A percentile compares a stretch with the other conserved stretches of the same genome.
These are phyloP conservation scores for Drosophila repletoides DNA, from an alignment of 1,140 invertebrate species.

Conservation along the genomic window DNA sequence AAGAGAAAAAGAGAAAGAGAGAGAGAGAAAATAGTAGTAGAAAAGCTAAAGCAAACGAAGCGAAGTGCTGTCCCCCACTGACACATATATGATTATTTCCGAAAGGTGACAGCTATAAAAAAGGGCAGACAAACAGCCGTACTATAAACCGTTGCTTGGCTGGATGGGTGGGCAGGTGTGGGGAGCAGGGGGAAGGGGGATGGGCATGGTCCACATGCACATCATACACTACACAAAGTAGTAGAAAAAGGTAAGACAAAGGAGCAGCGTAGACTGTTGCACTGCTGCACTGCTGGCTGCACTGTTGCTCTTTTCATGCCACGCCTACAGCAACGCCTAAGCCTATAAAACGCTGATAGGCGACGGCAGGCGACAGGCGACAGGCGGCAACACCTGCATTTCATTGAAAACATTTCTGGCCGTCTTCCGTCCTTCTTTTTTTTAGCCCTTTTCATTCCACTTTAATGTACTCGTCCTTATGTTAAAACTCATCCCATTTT, in stretches of 20 bases:
- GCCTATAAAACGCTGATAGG: conserved; percentile 18
- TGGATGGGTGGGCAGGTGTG: background rate
- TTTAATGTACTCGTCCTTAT: conserved; percentile 1
- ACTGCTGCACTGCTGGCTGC: no score
- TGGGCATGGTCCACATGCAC: background rate
- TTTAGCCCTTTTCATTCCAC: conserved; percentile 39
- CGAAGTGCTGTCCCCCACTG: conserved; percentile 69
- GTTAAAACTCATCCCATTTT: background rate
- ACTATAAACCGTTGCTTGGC: background rate
- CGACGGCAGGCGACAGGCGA: background rate
- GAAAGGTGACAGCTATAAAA: conserved; percentile 80
- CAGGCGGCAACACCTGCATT: no score
- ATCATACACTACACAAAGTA: conserved; percentile 43
- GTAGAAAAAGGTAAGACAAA: conserved; percentile 55
- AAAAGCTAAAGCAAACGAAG: conserved; percentile 77
- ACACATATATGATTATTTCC: conserved; percentile 81
- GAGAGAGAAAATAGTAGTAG: no score
- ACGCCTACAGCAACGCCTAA: conserved; percentile 30
- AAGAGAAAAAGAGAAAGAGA: no score
- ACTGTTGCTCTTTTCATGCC: conserved; percentile 72
- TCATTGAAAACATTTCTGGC: no score
- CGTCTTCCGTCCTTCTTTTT: no score
- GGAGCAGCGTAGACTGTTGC: conserved; percentile 52
- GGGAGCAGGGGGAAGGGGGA: no score
- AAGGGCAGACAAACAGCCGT: conserved; percentile 45